Percentiles rank a stretch among this genome's conserved stretches.
Evolutionary conservation across 2,888 invertebrate species (phyloP).

Genomic region (Eupeodes latifasciatus): DNA sequence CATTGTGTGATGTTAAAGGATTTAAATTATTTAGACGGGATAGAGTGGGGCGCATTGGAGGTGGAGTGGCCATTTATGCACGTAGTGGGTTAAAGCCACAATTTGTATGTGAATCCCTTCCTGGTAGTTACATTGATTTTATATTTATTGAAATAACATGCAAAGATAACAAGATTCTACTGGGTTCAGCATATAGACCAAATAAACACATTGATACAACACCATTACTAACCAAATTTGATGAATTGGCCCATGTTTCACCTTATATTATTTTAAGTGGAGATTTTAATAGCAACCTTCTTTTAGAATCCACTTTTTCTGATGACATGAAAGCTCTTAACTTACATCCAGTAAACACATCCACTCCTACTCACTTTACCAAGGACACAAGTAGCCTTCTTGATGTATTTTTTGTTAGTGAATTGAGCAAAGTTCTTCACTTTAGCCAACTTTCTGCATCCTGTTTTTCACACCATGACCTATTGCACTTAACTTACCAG

Average conservation of each 20-base stretch:
- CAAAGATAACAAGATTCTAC: neutral
- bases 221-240: neutral
- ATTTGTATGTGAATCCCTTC: neutral
- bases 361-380: too few species aligned
- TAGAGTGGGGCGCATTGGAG: neutral
- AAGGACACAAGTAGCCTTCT: too few species aligned
- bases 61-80: neutral
- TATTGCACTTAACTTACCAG: too few species aligned
- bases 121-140: neutral
- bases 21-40: conserved; percentile 5
- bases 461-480: too few species aligned
- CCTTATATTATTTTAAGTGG: neutral
- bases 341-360: too few species aligned
- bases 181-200: neutral
- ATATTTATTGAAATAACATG: neutral
- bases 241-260: neutral
- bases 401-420: too few species aligned
- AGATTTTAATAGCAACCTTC: neutral
- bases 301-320: too few species aligned
- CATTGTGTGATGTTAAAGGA: neutral
- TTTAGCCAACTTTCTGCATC: too few species aligned
- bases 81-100: neutral
- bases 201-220: neutral
- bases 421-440: too few species aligned
- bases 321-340: too few species aligned